Base-by-base conservation (phyloP, 2,797 vertebrate genomes). In the Cichlasoma orientale region DNA sequence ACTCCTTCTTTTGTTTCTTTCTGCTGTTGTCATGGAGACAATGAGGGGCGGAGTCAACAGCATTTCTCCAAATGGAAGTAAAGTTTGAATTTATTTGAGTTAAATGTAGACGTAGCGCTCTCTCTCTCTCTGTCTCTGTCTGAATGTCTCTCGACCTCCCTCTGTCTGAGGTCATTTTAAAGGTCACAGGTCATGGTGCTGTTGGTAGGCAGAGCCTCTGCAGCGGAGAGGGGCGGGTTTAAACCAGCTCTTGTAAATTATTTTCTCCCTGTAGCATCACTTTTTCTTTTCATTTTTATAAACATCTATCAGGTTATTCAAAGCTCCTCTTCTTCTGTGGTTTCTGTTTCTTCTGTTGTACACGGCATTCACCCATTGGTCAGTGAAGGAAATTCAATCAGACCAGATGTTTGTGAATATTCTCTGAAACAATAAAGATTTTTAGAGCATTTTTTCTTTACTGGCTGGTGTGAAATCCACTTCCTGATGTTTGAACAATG, bases 351-450 rank as follows among this genome's bases (percentile, higher is more conserved):
- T 73, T 31, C 23, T 76, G 50, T 21, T 74, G 52, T 55, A 27
- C 44, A 61, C 8, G 2, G 19, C 56, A 54, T 55, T 21, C 66
- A 21, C 50, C 57, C 21, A 56, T 79, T 76, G 77, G 82, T 77
- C 74, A 16, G 53, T 72, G 16, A 73, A 44, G 78, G 75, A 80
- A 66, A 74, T 68, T 21, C 78, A 50, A 29, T 50, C 63, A 68
- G 29, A 50, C 63, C 41, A 58, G 18, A 57, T 84, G 80, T 90
- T 90, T 89, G 90, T 92, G 73, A 88, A 88, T 89, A 84, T 83
- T 90, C 80, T 87, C 61, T 88, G 77, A 58, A 84, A 81, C 80
- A 90, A 92, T 93, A 94, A 93, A 91, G 85, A 50, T 86, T 84
- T 89, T 91, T 90, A 92, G 86, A 91, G 71, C 73, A 77, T 85